Conservation (phyloP, 1,140 invertebrate species). For the Schlechtendalia chinensis region DNA sequence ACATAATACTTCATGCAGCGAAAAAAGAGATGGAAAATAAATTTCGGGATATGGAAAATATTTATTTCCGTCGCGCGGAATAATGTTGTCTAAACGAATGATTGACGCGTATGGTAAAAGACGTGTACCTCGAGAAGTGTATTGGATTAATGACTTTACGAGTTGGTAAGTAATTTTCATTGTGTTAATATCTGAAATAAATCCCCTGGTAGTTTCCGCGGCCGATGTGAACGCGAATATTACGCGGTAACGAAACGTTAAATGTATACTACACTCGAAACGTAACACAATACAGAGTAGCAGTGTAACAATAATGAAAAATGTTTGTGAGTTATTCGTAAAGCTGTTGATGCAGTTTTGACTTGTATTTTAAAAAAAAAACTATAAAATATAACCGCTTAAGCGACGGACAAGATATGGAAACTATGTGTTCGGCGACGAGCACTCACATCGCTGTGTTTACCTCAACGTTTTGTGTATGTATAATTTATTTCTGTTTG, state of each 20-base stretch:
- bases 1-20: neutral
- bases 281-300: too few species aligned
- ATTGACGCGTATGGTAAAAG: neutral
- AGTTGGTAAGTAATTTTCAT: neutral
- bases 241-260: neutral
- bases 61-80: too few species aligned
- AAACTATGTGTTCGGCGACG: too few species aligned
- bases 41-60: neutral
- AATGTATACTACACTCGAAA: neutral
- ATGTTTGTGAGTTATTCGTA: too few species aligned
- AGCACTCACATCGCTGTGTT: too few species aligned
- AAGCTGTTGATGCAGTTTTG: too few species aligned
- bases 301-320: too few species aligned
- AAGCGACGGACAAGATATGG: too few species aligned
- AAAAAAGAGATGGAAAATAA: neutral
- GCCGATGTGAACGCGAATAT: neutral
- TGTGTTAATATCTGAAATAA: slow-evolving; percentile 12
- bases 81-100: slow-evolving; percentile 6
- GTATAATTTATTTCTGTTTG: too few species aligned
- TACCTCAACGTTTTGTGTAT: too few species aligned
- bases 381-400: too few species aligned
- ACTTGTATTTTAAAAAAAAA: too few species aligned
- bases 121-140: neutral
- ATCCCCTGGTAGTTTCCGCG: neutral
- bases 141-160: neutral